Percentiles rank a stretch among this genome's conserved stretches.
Evolutionary conservation across 2,113 vertebrate genomes (phyloP).

Genomic region (Malaclemys terrapin): DNA sequence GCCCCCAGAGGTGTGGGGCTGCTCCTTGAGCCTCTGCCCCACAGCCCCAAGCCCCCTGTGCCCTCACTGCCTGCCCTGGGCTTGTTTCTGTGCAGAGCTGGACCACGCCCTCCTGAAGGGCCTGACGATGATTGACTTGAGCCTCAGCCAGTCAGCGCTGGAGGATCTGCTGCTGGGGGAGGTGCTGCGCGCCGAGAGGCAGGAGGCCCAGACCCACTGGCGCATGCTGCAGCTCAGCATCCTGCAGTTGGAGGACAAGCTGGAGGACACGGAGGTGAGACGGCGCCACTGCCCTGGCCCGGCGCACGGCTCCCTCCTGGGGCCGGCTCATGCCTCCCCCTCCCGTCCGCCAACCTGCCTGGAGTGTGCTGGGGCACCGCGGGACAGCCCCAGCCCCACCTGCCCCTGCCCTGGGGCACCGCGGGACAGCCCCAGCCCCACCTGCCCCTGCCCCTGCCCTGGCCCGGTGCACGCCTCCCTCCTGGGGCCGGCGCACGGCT

Average conservation of each 20-base stretch:
- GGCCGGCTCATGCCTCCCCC: background rate
- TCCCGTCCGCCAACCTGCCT: background rate
- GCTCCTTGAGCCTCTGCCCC: no score
- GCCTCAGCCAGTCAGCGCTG: conserved; percentile 77
- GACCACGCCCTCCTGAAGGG: conserved; percentile 77
- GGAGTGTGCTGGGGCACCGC: background rate
- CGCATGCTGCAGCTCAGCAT: conserved; percentile 64
- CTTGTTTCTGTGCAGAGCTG: conserved; percentile 70
- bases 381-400: background rate
- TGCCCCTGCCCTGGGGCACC: no score
- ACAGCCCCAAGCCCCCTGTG: no score
- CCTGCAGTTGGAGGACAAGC: conserved; percentile 67
- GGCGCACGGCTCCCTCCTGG: no score
- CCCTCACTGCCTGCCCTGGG: background rate
- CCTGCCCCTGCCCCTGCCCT: no score
- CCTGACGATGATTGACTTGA: conserved; percentile 83
- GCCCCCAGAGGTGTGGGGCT: no score
- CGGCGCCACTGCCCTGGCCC: background rate
- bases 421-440: no score
- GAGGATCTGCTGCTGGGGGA: conserved; percentile 82
- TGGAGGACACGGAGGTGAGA: conserved; percentile 62
- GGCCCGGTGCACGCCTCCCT: no score
- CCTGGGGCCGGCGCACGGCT: no score
- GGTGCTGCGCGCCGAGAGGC: conserved; percentile 74
- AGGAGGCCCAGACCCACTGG: conserved; percentile 71